phyloP scores from a whole-genome alignment of 2,113 vertebrate genomes.

The Apeltes quadracus region DNA sequence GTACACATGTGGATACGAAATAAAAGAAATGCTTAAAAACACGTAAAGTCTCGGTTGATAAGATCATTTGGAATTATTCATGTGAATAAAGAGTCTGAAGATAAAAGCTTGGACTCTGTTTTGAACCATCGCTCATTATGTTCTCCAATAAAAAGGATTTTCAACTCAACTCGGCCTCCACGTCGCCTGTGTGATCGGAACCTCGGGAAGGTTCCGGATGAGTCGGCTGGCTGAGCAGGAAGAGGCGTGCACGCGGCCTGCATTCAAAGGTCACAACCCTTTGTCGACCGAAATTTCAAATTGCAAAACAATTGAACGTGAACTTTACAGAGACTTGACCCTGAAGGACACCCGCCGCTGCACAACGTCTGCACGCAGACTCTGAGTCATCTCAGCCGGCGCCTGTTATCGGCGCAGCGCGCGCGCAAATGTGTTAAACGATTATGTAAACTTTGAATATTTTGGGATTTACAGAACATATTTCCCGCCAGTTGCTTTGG shows the following conservation, averaged over 20 bases:
- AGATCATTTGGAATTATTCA: slow-evolving; percentile 39
- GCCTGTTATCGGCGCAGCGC: slow-evolving; percentile 25
- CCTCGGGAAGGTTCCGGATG: background rate
- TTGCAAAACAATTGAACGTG: background rate
- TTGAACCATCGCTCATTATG: too few relatives aligned
- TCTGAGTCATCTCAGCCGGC: slow-evolving; percentile 3
- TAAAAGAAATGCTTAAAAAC: slow-evolving; percentile 26
- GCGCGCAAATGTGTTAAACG: slow-evolving; percentile 54
- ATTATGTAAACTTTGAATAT: slow-evolving; percentile 66
- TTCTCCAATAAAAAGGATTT: background rate
- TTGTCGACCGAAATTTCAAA: background rate
- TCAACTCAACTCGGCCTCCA: too few relatives aligned
- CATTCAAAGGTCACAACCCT: background rate
- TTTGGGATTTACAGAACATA: slow-evolving; percentile 53
- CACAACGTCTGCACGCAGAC: background rate
- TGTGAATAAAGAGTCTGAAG: slow-evolving; percentile 38
- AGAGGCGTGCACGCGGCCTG: background rate
- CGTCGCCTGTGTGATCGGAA: too few relatives aligned
- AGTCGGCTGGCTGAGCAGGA: background rate
- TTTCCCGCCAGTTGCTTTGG: slow-evolving; percentile 49
- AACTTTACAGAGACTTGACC: background rate
- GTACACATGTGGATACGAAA: background rate
- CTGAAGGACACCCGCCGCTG: background rate
- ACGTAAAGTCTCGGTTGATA: slow-evolving; percentile 39
- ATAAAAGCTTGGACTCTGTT: slow-evolving; percentile 18